Conservation (phyloP, 1,140 invertebrate species). For the Elymnias hypermnestra region DNA sequence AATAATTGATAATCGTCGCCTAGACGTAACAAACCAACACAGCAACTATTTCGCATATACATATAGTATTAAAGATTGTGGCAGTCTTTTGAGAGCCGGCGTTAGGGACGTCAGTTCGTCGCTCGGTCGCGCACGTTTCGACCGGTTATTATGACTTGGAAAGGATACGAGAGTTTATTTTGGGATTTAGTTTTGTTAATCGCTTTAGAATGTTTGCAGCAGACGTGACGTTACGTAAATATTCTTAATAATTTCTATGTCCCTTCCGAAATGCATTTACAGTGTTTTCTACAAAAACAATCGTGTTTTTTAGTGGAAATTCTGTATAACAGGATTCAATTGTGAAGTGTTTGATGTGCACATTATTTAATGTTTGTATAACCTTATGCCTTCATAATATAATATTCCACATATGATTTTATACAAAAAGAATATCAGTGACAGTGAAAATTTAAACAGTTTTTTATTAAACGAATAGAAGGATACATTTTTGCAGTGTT, state of each 20-base stretch:
- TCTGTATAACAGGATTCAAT: slow-evolving; percentile 14
- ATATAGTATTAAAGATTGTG: too few relatives aligned
- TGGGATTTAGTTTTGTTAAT: slow-evolving; percentile 48
- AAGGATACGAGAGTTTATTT: slow-evolving; percentile 58
- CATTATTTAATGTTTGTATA: too few relatives aligned
- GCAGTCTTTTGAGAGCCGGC: slow-evolving; percentile 39
- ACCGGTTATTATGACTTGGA: slow-evolving; percentile 35
- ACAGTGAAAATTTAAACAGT: too few relatives aligned
- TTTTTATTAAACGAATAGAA: too few relatives aligned
- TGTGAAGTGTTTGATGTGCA: slow-evolving; percentile 37
- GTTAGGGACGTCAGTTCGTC: slow-evolving; percentile 13
- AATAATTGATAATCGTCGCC: too few relatives aligned
- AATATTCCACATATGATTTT: too few relatives aligned
- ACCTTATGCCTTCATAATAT: too few relatives aligned
- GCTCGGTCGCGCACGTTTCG: slow-evolving; percentile 23
- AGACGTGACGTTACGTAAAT: slow-evolving; percentile 48
- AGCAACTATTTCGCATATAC: too few relatives aligned
- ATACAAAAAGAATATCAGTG: too few relatives aligned
- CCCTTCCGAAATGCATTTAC: background rate
- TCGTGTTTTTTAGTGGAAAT: background rate
- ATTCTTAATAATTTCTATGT: slow-evolving; percentile 7
- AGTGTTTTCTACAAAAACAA: slow-evolving; percentile 4
- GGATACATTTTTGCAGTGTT: too few relatives aligned
- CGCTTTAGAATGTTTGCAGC: slow-evolving; percentile 38
- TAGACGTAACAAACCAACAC: too few relatives aligned